Evolutionary conservation across 2,888 invertebrate species (phyloP), one percentile per base, ranked within the genome.

Genomic region (Eupeodes latifasciatus): DNA sequence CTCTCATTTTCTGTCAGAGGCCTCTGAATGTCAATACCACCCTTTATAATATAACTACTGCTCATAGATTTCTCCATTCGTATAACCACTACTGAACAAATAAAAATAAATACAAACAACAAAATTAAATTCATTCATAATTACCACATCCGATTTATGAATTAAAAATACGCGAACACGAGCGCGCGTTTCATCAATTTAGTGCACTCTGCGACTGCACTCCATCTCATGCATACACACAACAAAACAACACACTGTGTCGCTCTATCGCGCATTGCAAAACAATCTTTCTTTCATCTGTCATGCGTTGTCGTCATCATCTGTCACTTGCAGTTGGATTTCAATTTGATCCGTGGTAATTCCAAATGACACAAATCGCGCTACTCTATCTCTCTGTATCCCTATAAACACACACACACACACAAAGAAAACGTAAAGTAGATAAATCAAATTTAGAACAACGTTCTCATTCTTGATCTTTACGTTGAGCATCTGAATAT

Each of bases 101-200:
- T 11, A 11, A 19, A 72, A 44, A 44, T 27, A 27, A 27, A 27
- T 27, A 47, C 47, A 49, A 27, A 40, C 53, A 64, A 19, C 14
- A 79, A 69, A 78, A 49, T 49, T 64, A 57, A 81, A 77, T 88
- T 88, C 88, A 88, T 88, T 88, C 88, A 88, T 78, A 88, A 88
- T 88, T 81, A 81, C 85, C 85, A 85, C 88, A 88, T 88, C 88
- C 88, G 88, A 88, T 85, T 81, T 74, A 71, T 88, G 88, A 88
- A 88, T 88, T 85, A 88, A 85, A 88, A 88, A 88, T 88, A 88
- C 77, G 62, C 77, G 71, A 81, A 40, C 40, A 9, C 40, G 40
- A 40, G 59, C 74, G 77, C 84, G 83, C 87, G 76, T 80, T 83
- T 80, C 83, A 80, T 83, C 80, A 76, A 76, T 69, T 78, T 81